Percentiles rank a stretch among this genome's conserved stretches.
phyloP scores from a whole-genome alignment of 2,888 invertebrate species.

The Rotaria socialis region DNA sequence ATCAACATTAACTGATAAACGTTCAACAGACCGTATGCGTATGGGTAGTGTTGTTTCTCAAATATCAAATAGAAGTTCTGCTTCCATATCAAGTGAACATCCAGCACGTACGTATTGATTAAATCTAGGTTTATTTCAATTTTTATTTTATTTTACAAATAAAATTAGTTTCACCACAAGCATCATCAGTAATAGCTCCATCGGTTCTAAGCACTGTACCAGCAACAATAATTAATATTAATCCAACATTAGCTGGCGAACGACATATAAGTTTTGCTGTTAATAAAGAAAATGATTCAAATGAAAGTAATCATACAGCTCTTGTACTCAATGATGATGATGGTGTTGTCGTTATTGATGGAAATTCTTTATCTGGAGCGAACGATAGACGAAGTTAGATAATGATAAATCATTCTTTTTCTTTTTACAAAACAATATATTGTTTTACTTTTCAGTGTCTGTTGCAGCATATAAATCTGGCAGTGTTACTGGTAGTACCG shows the following conservation, averaged over 20 bases:
- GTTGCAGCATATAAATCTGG: not conserved
- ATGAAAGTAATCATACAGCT: slow-evolving; percentile 25
- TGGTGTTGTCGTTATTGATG: not conserved
- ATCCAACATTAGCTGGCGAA: not conserved
- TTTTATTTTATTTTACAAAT: too few relatives aligned
- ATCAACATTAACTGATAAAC: not conserved
- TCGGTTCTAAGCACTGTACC: not conserved
- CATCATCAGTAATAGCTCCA: not conserved
- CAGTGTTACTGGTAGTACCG: not conserved
- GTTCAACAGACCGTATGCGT: slow-evolving; percentile 2
- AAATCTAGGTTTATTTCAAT: not conserved
- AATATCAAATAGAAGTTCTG: slow-evolving; percentile 16
- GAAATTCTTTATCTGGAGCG: not conserved
- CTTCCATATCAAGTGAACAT: not conserved
- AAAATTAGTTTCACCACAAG: slow-evolving; percentile 28
- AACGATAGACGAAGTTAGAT: not conserved
- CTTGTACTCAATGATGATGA: not conserved
- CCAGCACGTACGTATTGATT: not conserved
- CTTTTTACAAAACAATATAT: too few relatives aligned
- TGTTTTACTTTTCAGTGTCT: not conserved
- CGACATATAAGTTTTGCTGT: slow-evolving; percentile 35
- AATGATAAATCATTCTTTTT: too few relatives aligned
- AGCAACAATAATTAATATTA: slow-evolving; percentile 8
- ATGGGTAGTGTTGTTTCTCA: slow-evolving; percentile 30
- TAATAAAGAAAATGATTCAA: slow-evolving; percentile 34